Conservation (phyloP, 2,797 vertebrate genomes). For the Pachyuromys duprasi region DNA sequence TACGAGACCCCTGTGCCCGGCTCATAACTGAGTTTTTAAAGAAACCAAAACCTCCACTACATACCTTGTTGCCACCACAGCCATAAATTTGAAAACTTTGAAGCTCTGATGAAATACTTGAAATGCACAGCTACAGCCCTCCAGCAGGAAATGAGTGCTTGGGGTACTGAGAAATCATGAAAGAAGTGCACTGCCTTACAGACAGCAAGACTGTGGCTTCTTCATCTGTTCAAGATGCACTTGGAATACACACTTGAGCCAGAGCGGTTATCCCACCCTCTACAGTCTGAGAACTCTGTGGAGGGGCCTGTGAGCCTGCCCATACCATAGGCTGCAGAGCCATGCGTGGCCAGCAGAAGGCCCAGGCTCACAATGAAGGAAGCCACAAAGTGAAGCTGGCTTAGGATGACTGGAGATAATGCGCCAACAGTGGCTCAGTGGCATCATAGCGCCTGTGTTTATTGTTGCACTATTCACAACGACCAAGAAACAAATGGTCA, state of each 20-base stretch:
- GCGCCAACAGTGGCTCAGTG: not conserved
- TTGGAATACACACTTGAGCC: not conserved
- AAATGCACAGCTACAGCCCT: not conserved
- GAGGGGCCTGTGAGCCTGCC: not conserved
- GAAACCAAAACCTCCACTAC: no score
- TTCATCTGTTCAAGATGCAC: not conserved
- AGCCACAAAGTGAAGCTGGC: not conserved
- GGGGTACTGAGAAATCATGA: not conserved
- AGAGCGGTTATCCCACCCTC: no score
- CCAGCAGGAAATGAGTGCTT: not conserved
- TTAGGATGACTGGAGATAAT: not conserved
- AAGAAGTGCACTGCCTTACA: not conserved
- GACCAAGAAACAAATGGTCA: not conserved
- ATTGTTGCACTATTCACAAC: not conserved
- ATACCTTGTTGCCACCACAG: not conserved
- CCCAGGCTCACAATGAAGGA: not conserved
- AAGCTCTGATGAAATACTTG: not conserved
- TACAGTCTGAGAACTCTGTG: not conserved
- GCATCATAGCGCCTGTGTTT: not conserved
- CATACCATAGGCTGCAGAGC: not conserved
- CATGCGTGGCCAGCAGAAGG: not conserved
- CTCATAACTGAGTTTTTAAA: no score
- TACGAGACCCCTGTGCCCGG: no score
- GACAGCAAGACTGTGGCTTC: not conserved
- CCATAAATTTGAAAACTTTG: not conserved